Evolutionary conservation across 2,797 vertebrate species (phyloP).

Genomic region (Australoheros facetus): DNA sequence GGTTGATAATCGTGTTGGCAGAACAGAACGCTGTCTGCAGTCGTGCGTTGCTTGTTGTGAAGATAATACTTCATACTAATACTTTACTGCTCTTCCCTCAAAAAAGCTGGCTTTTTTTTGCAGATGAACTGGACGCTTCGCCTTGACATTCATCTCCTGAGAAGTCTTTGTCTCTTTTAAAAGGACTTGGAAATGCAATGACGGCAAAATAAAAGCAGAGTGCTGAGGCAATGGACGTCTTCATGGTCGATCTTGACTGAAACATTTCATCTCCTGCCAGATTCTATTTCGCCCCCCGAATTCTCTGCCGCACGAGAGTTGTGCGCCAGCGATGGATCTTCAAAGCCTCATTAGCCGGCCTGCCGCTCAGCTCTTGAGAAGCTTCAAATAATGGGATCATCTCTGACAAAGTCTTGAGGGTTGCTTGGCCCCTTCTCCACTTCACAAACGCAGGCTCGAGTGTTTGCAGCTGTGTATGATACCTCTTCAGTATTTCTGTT

Average conservation of each 20-base stretch:
- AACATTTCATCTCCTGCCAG: slow-evolving; percentile 68
- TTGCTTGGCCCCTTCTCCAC: slow-evolving; percentile 71
- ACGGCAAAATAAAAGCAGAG: slow-evolving; percentile 7
- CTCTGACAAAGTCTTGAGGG: slow-evolving; percentile 78
- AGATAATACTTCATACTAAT: not conserved
- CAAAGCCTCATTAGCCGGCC: slow-evolving; percentile 67
- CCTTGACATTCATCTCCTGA: not conserved
- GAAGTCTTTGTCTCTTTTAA: not conserved
- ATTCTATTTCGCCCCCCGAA: slow-evolving; percentile 16
- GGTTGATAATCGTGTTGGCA: not conserved
- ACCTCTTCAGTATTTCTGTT: slow-evolving; percentile 76
- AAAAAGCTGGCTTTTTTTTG: not conserved
- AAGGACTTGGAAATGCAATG: not conserved
- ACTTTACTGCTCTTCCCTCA: not conserved
- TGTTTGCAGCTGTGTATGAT: slow-evolving; percentile 78
- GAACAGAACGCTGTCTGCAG: not conserved
- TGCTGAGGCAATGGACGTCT: slow-evolving; percentile 3
- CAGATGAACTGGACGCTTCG: not conserved
- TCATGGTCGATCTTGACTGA: slow-evolving; percentile 13
- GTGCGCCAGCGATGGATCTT: slow-evolving; percentile 63
- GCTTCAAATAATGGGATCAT: slow-evolving; percentile 69
- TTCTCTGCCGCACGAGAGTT: slow-evolving; percentile 33
- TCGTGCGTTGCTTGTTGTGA: too few relatives aligned
- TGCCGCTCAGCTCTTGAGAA: slow-evolving; percentile 59
- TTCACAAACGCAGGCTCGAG: slow-evolving; percentile 71